phyloP scores from a whole-genome alignment of 1,140 invertebrate genomes.

The Drosophila mayri region DNA sequence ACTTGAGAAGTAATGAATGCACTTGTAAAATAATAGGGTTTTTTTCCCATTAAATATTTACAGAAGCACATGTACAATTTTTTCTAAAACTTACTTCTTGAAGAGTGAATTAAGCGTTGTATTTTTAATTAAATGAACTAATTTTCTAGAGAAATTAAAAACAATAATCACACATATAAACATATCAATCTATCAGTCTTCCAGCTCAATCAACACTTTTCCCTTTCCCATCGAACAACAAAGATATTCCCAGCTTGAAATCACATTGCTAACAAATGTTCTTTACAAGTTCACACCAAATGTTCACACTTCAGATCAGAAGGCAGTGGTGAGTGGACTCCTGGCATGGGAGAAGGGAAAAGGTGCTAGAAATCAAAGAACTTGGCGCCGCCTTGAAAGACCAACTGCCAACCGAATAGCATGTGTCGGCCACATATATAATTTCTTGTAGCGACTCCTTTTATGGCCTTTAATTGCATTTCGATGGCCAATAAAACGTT shows the following conservation, averaged over 20 bases:
- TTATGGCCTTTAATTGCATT: conserved; percentile 77
- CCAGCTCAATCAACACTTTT: conserved; percentile 9
- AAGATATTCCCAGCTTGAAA: not conserved
- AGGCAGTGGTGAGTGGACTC: conserved; percentile 1
- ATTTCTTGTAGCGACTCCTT: conserved; percentile 33
- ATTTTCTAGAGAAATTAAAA: not conserved
- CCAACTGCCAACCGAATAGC: conserved; percentile 13
- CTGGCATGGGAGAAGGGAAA: conserved; percentile 10
- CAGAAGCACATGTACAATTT: not conserved
- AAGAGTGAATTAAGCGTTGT: too few species aligned
- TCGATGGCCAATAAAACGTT: conserved; percentile 76
- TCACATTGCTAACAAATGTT: conserved; percentile 45
- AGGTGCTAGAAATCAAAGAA: conserved; percentile 74
- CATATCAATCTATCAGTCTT: not conserved
- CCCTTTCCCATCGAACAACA: not conserved
- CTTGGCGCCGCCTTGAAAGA: conserved; percentile 55
- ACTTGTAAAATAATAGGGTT: conserved; percentile 22
- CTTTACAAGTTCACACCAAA: conserved; percentile 73
- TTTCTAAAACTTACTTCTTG: not conserved
- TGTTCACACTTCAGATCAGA: conserved; percentile 63
- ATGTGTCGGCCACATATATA: conserved; percentile 41
- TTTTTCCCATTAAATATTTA: not conserved
- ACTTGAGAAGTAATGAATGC: conserved; percentile 29
- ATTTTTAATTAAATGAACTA: not conserved
- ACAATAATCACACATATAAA: not conserved